Evolutionary conservation across 2,888 invertebrate species (phyloP).

Genomic region (Drosophila incognita): DNA sequence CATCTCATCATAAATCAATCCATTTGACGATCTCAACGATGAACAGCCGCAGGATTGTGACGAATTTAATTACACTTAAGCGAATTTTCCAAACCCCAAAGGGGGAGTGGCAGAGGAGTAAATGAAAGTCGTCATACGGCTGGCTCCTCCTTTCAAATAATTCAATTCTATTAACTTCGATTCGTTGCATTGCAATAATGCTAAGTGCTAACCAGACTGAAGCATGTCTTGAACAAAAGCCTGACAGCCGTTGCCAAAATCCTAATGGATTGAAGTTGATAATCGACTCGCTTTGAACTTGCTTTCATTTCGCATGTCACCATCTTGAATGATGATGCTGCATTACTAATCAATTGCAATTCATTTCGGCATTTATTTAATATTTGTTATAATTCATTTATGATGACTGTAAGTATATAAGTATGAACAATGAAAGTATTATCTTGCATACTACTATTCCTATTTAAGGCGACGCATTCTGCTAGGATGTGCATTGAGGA

Average conservation of each 20-base stretch:
- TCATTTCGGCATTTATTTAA: background rate
- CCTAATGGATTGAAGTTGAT: slow-evolving; percentile 31
- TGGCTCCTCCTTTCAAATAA: slow-evolving; percentile 41
- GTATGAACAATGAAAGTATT: background rate
- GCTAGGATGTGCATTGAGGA: too few species aligned
- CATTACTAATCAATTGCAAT: background rate
- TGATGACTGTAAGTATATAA: background rate
- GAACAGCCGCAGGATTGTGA: slow-evolving; percentile 30
- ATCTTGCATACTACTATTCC: background rate
- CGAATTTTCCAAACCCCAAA: slow-evolving; percentile 20
- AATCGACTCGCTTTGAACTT: slow-evolving; percentile 3
- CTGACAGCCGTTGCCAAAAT: slow-evolving; percentile 19
- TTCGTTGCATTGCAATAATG: slow-evolving; percentile 67
- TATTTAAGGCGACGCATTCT: too few species aligned
- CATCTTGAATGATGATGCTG: background rate
- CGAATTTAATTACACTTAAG: slow-evolving; percentile 78
- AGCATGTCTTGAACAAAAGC: slow-evolving; percentile 65
- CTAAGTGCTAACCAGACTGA: slow-evolving; percentile 60
- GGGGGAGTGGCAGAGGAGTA: background rate
- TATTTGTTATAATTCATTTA: background rate
- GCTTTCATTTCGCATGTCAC: background rate
- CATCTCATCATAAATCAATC: slow-evolving; percentile 77
- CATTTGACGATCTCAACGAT: slow-evolving; percentile 69
- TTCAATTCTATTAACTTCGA: slow-evolving; percentile 59
- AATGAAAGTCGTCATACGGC: slow-evolving; percentile 31